Conservation (phyloP, 35 echinoderm and acorn worm genomes). For the Heliocidaris tuberculata region DNA sequence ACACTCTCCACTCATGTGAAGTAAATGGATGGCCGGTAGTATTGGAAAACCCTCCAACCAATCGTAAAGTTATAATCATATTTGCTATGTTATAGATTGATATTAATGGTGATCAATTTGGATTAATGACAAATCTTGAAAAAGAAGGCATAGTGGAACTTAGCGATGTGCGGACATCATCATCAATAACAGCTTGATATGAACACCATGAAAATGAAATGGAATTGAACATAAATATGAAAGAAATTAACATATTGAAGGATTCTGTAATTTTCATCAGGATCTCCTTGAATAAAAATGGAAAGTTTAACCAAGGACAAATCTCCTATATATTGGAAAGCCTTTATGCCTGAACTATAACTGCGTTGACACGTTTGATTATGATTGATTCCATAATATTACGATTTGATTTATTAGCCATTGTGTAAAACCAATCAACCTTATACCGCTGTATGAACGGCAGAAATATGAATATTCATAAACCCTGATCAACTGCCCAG, state of each 20-base stretch:
- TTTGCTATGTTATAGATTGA: too few species aligned
- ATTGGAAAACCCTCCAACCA: too few species aligned
- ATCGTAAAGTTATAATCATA: too few species aligned
- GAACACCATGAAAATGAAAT: not conserved
- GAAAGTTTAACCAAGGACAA: not conserved
- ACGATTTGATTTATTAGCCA: not conserved
- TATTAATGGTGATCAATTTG: too few species aligned
- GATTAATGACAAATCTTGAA: not conserved
- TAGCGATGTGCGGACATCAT: not conserved
- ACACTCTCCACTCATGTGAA: too few species aligned
- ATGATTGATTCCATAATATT: not conserved
- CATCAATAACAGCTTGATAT: not conserved
- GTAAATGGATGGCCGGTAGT: too few species aligned
- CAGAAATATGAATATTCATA: conserved; percentile 1
- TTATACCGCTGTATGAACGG: not conserved
- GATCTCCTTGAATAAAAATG: not conserved
- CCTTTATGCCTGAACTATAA: not conserved
- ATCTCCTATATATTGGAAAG: not conserved
- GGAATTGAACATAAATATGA: not conserved
- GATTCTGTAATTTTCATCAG: not conserved
- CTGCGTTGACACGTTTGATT: not conserved
- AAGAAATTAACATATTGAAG: not conserved
- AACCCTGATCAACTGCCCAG: not conserved
- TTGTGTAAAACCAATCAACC: not conserved
- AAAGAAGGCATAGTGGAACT: not conserved